Conservation (phyloP, 2,113 vertebrate species). For the Cryptotis parvus region DNA sequence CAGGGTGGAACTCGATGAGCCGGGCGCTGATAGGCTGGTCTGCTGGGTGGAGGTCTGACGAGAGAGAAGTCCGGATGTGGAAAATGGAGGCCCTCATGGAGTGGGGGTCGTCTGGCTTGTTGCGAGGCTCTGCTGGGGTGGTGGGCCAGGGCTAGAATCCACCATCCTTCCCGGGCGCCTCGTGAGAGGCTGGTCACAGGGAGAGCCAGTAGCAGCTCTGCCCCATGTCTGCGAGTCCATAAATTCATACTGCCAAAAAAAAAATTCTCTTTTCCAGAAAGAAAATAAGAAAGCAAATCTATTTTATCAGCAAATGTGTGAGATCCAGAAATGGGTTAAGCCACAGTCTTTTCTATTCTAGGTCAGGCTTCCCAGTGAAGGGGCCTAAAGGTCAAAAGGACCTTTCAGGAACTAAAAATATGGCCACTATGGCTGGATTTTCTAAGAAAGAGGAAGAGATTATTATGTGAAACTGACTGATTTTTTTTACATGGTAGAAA, state of each 20-base stretch:
- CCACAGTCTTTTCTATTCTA: constrained; percentile 4
- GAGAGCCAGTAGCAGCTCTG: too few relatives aligned
- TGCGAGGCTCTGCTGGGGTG: too few relatives aligned
- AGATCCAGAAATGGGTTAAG: background rate
- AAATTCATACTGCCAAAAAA: background rate
- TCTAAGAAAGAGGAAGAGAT: background rate
- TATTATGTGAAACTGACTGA: constrained; percentile 8
- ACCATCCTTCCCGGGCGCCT: too few relatives aligned
- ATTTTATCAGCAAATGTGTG: background rate
- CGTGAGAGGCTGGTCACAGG: too few relatives aligned
- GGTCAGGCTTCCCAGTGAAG: background rate
- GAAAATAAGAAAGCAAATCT: constrained; percentile 7
- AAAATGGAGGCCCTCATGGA: too few relatives aligned
- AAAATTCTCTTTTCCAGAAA: background rate
- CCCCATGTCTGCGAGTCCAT: too few relatives aligned
- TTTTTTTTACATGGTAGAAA: background rate
- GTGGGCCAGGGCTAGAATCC: too few relatives aligned
- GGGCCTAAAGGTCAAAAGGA: background rate
- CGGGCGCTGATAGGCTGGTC: too few relatives aligned
- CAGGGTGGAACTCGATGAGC: too few relatives aligned
- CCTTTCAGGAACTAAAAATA: background rate
- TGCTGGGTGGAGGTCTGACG: too few relatives aligned
- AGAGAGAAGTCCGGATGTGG: too few relatives aligned
- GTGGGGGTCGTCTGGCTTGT: too few relatives aligned
- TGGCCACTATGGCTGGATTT: background rate